phyloP scores from a whole-genome alignment of 1,140 invertebrate genomes.

The Asobara japonica region DNA sequence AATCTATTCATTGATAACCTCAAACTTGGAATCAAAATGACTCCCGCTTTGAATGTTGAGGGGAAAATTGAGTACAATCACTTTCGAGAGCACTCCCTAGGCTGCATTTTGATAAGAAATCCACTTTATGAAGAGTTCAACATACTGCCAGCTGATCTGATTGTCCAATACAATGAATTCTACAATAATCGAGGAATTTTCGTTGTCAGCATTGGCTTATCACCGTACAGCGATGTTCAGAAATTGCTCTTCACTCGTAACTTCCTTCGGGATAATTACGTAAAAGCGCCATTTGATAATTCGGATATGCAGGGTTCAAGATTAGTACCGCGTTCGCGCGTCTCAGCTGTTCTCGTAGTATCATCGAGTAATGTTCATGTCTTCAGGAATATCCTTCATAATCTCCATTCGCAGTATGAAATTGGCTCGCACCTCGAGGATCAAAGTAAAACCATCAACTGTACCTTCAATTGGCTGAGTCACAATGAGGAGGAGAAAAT shows the following conservation, averaged over 20 bases:
- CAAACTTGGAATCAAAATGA: conserved; percentile 80
- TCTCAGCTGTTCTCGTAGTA: conserved; percentile 89
- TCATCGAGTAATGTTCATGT: conserved; percentile 91
- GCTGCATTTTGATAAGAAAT: conserved; percentile 89
- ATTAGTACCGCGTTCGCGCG: conserved; percentile 86
- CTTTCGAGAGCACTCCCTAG: conserved; percentile 83
- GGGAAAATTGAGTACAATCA: conserved; percentile 87
- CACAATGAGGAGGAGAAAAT: conserved; percentile 80
- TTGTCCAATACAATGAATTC: conserved; percentile 91
- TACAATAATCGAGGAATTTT: conserved; percentile 86
- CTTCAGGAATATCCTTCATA: conserved; percentile 92
- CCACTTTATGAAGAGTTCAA: conserved; percentile 77
- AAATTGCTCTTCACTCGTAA: conserved; percentile 89
- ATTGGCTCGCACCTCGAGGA: conserved; percentile 95
- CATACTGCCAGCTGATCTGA: conserved; percentile 73
- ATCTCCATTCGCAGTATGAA: conserved; percentile 90
- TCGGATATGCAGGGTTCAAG: conserved; percentile 71
- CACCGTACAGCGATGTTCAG: conserved; percentile 85
- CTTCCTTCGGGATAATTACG: conserved; percentile 85
- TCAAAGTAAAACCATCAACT: conserved; percentile 93
- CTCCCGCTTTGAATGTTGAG: conserved; percentile 85
- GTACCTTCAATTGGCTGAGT: conserved; percentile 94
- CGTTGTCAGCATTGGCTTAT: conserved; percentile 87
- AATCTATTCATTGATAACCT: conserved; percentile 84
- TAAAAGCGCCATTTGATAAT: conserved; percentile 86